phyloP scores from a whole-genome alignment of 1,140 invertebrate species.

The Heliconius nattereri region DNA sequence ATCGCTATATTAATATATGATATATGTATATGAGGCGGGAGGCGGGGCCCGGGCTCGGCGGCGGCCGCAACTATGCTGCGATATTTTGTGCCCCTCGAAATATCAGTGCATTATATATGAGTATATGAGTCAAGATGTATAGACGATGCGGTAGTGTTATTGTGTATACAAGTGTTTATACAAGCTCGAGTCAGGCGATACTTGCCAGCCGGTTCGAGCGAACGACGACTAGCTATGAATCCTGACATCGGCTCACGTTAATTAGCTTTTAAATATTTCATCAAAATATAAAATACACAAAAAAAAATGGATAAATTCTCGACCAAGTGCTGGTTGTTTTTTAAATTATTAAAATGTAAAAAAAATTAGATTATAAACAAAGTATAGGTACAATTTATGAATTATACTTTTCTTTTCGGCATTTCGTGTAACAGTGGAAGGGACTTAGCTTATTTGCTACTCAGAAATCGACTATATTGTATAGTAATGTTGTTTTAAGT shows the following conservation, averaged over 20 bases:
- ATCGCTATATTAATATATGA: constrained; percentile 54
- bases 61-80: constrained; percentile 73
- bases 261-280: constrained; percentile 81
- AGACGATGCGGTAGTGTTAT: constrained; percentile 76
- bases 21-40: constrained; percentile 37
- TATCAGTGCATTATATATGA: constrained; percentile 79
- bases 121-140: constrained; percentile 78
- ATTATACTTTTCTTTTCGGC: constrained; percentile 81
- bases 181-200: constrained; percentile 71
- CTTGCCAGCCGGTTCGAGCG: constrained; percentile 76
- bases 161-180: constrained; percentile 76
- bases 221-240: constrained; percentile 81
- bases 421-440: constrained; percentile 76
- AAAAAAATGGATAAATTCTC: constrained; percentile 80
- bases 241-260: constrained; percentile 81
- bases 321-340: constrained; percentile 80
- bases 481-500: constrained; percentile 48
- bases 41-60: constrained; percentile 47
- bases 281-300: constrained; percentile 81
- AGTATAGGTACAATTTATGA: constrained; percentile 81
- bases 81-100: constrained; percentile 78
- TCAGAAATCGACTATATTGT: constrained; percentile 55
- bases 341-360: constrained; percentile 82
- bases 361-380: constrained; percentile 81
- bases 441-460: constrained; percentile 67